A percentile compares a stretch with the other conserved stretches of the same genome.
phyloP scores from a whole-genome alignment of 2,113 vertebrate species.

The Beaufortia kweichowensis region DNA sequence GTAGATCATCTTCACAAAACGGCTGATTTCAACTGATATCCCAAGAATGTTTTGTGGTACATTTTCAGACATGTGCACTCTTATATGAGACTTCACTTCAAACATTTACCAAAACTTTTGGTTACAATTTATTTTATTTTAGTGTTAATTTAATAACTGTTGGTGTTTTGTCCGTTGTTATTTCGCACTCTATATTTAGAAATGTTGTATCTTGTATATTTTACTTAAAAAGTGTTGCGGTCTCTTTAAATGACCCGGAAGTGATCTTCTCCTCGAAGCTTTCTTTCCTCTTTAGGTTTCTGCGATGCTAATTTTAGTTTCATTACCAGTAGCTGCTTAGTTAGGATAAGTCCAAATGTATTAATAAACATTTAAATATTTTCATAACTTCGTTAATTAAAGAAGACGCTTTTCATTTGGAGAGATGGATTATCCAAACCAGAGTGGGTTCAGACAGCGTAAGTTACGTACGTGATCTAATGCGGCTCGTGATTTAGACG shows the following conservation, averaged over 20 bases:
- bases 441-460: constrained; percentile 75
- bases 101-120: too few species aligned
- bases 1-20: too few species aligned
- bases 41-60: too few species aligned
- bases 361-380: constrained; percentile 1
- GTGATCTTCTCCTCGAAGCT: background rate
- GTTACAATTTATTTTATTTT: too few species aligned
- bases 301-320: constrained; percentile 31
- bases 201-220: too few species aligned
- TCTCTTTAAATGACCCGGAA: background rate
- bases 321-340: background rate
- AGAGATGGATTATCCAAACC: constrained; percentile 69
- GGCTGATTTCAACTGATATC: too few species aligned
- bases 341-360: constrained; percentile 1
- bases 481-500: constrained; percentile 28
- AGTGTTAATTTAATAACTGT: too few species aligned
- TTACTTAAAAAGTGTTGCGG: too few species aligned
- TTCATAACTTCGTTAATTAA: background rate
- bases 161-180: too few species aligned
- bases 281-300: background rate
- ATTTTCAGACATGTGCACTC: too few species aligned
- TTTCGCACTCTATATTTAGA: too few species aligned
- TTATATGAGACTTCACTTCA: too few species aligned
- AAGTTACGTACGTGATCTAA: constrained; percentile 71
- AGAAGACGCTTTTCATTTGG: background rate